A percentile compares a stretch with the other conserved stretches of the same genome.
Conservation (phyloP, 2,113 vertebrate genomes). For the Microcebus lehilahytsara region DNA sequence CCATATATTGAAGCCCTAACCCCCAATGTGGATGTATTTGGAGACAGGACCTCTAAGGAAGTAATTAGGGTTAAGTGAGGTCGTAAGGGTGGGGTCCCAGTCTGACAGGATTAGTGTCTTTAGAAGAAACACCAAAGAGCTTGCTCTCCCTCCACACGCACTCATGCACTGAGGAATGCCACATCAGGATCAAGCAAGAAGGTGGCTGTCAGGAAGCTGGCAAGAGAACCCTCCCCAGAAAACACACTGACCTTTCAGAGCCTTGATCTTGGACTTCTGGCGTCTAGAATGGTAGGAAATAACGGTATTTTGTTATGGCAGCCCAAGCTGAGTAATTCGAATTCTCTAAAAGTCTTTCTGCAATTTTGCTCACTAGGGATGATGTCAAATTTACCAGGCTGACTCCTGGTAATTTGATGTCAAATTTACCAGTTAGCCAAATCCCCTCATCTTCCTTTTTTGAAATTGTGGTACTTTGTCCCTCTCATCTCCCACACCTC, state of each 20-base stretch:
- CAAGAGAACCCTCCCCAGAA: background rate
- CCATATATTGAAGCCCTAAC: background rate
- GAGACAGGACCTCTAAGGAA: background rate
- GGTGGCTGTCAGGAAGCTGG: background rate
- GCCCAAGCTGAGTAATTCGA: background rate
- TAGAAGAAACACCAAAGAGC: background rate
- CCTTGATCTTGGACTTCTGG: background rate
- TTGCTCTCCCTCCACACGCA: background rate
- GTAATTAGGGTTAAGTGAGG: background rate
- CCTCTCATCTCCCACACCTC: background rate
- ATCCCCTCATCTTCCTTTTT: background rate
- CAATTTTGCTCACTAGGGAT: background rate
- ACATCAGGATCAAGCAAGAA: background rate
- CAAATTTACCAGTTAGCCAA: background rate
- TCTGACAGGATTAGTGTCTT: background rate
- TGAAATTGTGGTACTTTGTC: background rate
- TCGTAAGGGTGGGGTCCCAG: background rate
- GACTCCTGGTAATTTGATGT: background rate
- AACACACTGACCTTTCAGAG: background rate
- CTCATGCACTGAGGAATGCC: background rate
- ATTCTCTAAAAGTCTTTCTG: background rate
- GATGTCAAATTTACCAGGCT: background rate
- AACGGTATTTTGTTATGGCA: background rate
- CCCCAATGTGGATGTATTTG: background rate
- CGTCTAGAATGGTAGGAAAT: background rate